A percentile compares a stretch with the other conserved stretches of the same genome.
These are phyloP conservation scores for Crematogaster levior DNA, from an alignment of 2,888 invertebrate species.

Conservation along the genomic window DNA sequence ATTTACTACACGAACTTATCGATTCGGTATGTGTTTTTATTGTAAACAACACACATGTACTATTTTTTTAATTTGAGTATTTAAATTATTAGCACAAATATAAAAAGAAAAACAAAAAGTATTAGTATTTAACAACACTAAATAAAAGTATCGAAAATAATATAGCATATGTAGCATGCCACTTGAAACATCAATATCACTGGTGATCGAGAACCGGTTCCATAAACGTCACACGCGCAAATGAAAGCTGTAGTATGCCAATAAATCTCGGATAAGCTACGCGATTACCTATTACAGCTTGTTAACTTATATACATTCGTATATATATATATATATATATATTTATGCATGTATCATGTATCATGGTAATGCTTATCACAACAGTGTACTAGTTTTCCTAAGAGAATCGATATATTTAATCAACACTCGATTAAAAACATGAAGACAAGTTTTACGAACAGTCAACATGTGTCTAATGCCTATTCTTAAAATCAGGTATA, in stretches of 20 bases:
- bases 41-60: not conserved
- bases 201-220: constrained; percentile 21
- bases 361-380: constrained; percentile 52
- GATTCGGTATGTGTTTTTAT: not conserved
- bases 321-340: not conserved
- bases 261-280: constrained; percentile 27
- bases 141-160: constrained; percentile 43
- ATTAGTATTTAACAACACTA: constrained; percentile 25
- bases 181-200: constrained; percentile 30
- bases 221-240: constrained; percentile 28
- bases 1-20: not conserved
- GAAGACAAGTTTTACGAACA: constrained; percentile 64
- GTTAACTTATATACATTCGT: constrained; percentile 39
- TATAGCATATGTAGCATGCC: not conserved
- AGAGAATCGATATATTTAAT: constrained; percentile 56
- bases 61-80: constrained; percentile 35
- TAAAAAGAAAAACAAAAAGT: constrained; percentile 30
- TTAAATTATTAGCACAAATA: constrained; percentile 36
- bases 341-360: not conserved
- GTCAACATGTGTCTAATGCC: constrained; percentile 65
- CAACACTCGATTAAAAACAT: constrained; percentile 55
- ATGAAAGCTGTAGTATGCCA: constrained; percentile 45
- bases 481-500: constrained; percentile 42
- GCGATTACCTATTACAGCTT: constrained; percentile 24
- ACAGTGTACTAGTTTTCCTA: constrained; percentile 50